These are phyloP conservation scores for Hydrozoanthus gracilis DNA, from an alignment of 92 coral and sea anemone species.

Conservation along the genomic window DNA sequence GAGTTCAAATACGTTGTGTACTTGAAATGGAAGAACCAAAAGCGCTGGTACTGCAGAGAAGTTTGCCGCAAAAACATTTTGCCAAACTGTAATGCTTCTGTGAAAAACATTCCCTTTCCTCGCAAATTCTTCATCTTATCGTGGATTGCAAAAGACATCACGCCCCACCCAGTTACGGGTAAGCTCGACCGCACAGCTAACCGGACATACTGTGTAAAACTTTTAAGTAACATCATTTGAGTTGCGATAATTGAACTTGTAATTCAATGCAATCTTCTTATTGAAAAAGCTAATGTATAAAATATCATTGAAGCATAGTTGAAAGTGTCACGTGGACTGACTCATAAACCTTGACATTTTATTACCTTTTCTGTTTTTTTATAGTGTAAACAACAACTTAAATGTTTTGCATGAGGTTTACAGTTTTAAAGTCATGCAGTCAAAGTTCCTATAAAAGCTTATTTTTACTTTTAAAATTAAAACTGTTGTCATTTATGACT, in stretches of 20 bases:
- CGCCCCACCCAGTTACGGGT: constrained; percentile 60
- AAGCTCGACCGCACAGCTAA: neutral
- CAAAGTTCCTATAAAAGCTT: too few species aligned
- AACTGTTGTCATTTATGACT: too few species aligned
- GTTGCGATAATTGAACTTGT: neutral
- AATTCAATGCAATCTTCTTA: too few species aligned
- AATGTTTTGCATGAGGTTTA: too few species aligned
- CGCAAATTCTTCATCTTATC: constrained; percentile 66
- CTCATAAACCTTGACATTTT: too few species aligned
- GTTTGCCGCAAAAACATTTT: constrained; percentile 61
- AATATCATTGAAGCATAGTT: too few species aligned
- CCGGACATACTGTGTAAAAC: neutral
- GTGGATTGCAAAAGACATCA: constrained; percentile 45
- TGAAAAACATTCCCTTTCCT: constrained; percentile 31
- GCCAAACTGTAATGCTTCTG: constrained; percentile 50
- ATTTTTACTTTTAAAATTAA: too few species aligned
- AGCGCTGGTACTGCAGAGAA: constrained; percentile 37
- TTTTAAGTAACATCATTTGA: neutral
- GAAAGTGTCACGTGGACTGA: too few species aligned
- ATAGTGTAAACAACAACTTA: too few species aligned
- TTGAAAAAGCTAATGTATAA: too few species aligned
- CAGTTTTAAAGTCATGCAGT: too few species aligned
- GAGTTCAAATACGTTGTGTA: constrained; percentile 69
- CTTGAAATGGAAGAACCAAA: constrained; percentile 61
- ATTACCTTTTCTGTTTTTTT: too few species aligned